Percentiles rank a stretch among this genome's conserved stretches.
Evolutionary conservation across 2,797 vertebrate genomes (phyloP).

Genomic region (Lutjanus campechanus): DNA sequence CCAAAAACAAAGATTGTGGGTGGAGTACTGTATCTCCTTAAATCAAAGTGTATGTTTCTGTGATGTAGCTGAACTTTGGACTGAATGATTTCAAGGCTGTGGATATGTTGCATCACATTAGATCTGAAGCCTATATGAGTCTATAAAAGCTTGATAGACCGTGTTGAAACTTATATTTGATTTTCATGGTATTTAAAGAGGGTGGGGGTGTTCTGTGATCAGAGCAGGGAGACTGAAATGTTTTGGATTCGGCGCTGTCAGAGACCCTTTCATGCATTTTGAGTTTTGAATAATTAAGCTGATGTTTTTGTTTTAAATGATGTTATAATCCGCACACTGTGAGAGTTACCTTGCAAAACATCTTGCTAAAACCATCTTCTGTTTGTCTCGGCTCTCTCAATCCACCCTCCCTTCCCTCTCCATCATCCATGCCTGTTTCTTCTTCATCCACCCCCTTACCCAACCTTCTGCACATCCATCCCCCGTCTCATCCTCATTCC

Average conservation of each 20-base stretch:
- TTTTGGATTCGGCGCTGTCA: not conserved
- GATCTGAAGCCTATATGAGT: constrained; percentile 30
- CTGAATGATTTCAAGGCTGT: constrained; percentile 49
- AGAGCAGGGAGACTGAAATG: constrained; percentile 1
- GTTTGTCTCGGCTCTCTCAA: not conserved
- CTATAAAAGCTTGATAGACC: constrained; percentile 25
- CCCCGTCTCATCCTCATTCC: not conserved
- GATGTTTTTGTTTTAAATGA: constrained; percentile 6
- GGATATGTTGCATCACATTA: constrained; percentile 54
- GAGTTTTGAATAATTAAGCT: not conserved
- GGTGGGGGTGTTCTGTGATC: constrained; percentile 2
- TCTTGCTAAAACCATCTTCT: not conserved
- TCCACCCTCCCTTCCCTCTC: not conserved
- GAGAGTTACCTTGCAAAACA: not conserved
- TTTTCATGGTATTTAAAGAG: constrained; percentile 25
- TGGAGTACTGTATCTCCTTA: constrained; percentile 20
- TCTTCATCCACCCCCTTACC: not conserved
- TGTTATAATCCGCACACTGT: not conserved
- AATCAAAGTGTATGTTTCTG: constrained; percentile 38
- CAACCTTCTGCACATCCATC: constrained; percentile 12
- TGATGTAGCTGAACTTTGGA: constrained; percentile 37
- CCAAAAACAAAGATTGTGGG: constrained; percentile 10
- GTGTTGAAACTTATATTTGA: constrained; percentile 23
- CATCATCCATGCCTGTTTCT: not conserved
- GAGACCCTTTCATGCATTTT: not conserved